Base-by-base conservation (phyloP, 1,140 invertebrate species). In the Saccostrea glomerata region DNA sequence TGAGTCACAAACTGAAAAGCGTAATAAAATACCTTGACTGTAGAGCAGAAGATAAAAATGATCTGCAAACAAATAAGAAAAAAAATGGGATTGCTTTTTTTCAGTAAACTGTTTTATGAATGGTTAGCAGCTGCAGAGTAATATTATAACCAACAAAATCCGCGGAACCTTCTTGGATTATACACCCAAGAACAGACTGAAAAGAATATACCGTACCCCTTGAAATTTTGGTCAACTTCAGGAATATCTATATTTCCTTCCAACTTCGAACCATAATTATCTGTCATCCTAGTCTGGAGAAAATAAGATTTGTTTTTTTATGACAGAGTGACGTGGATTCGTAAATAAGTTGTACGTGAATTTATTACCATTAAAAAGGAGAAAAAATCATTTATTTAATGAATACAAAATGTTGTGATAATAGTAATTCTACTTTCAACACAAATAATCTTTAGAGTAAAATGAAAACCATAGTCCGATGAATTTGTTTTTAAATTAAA, bases 171-270 rank as follows among this genome's bases (percentile, higher is more conserved):
- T 36, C 30, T 9, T 47, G 9, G 47, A 47, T 47, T 47, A 47
- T 7, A 47, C 5, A 47, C 9, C 47, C 5, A 36, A 36, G 30
- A 36, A 60, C 58, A 63, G 58, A 20, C 20, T 40, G 23, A 25
- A 82, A 82, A n/a, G 20, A 54, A 82, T 47, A 47, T 47, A 40
- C 20, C 17, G 58, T 23, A 87, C 86, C 86, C 86, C 82, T 87
- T 87, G 55, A 66, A 47, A n/a, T 82, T 82, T 84, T 23, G 60
- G 40, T 56, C 70, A 15, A 13, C 70, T 7, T 85, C 86, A 82
- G 89, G 89, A 13, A 70, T 66, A 55, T 87, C 60, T 55, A 89
- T 89, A 66, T 89, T 70, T 66, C 89, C 89, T 87, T 87, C 84
- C 56, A 89, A 56, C 1, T 66, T 55, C 30, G 87, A 85, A 30